Evolutionary conservation across 1,140 invertebrate species (phyloP), one percentile per base, ranked within the genome.

Genomic region (Drosophila arizonae): DNA sequence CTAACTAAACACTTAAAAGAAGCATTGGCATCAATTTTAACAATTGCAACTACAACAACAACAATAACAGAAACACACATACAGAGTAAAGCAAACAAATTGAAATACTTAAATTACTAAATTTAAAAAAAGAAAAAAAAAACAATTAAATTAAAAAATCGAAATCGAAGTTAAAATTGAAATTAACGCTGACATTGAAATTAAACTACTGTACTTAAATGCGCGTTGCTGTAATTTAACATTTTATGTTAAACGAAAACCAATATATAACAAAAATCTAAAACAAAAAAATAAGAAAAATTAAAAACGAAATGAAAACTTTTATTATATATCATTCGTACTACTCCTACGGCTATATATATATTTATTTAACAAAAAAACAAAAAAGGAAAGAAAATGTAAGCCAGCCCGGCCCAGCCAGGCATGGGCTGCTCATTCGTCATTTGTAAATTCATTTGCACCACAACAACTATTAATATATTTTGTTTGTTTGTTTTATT

Each of bases 141-240:
- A 13, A 15, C 13, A 15, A 52, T 17, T 28, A 52, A 66, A 54
- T 41, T 33, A 69, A 36, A 66, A 51, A 68, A 82, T 58, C 65
- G 43, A 80, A 76, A 75, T 69, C 76, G 77, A 88, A 89, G 10
- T 43, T 8, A 5, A 43, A 43, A 43, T 13, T n/a, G 11, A 43
- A 43, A 46, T 46, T 21, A 6, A n/a, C 17, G 8, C 6, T 15
- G 43, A 45, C 2, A 15, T 17, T 69, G 55, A 80, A 76, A 75
- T 72, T 76, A 75, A 89, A 89, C 86, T 81, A 81, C 66, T 89
- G 85, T 81, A 89, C 80, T 89, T 89, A 89, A 74, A 79, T 85
- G 85, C 78, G 81, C 85, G 81, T 89, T 89, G 85, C 77, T 89
- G 85, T 89, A 89, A 89, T 82, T 87, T 81, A 86, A 86, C 72